A percentile compares a stretch with the other conserved stretches of the same genome.
Conservation (phyloP, 2,888 invertebrate genomes). For the Aphelenchoides bicaudatus region DNA sequence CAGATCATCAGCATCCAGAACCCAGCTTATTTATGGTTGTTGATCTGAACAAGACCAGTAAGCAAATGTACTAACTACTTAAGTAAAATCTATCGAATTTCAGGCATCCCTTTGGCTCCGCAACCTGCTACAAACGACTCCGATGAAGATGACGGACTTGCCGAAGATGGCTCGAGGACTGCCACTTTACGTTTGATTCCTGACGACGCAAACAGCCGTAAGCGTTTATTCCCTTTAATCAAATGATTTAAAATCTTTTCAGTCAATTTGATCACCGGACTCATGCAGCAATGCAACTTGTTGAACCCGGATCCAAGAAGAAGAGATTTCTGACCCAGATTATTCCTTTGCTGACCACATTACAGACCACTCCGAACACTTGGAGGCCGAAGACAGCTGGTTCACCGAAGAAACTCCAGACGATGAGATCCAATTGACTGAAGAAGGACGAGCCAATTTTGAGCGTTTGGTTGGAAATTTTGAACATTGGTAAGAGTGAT, state of each 20-base stretch:
- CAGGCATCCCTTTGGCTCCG: constrained; percentile 38
- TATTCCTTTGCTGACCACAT: constrained; percentile 11
- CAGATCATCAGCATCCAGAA: constrained; percentile 63
- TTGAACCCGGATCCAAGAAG: constrained; percentile 70
- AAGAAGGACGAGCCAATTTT: constrained; percentile 49
- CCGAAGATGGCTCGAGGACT: not conserved
- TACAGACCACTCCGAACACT: constrained; percentile 14
- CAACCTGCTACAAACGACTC: constrained; percentile 34
- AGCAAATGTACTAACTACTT: constrained; percentile 7
- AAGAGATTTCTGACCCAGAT: constrained; percentile 62
- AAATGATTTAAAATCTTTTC: not conserved
- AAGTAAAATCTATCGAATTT: constrained; percentile 19
- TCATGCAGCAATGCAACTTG: constrained; percentile 75
- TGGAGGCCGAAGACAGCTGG: constrained; percentile 26
- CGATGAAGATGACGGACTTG: constrained; percentile 31
- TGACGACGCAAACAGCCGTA: constrained; percentile 38
- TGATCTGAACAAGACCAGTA: constrained; percentile 65
- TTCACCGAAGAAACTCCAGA: constrained; percentile 31
- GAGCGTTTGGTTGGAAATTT: constrained; percentile 42
- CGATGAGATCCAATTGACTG: constrained; percentile 39
- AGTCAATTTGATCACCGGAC: constrained; percentile 61
- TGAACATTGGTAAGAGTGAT: not conserved
- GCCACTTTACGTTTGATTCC: constrained; percentile 43
- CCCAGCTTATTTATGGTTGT: constrained; percentile 74
- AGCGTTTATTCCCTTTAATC: constrained; percentile 21